Base-by-base conservation (phyloP, 2,888 invertebrate genomes). In the Macroteleia sp. region DNA sequence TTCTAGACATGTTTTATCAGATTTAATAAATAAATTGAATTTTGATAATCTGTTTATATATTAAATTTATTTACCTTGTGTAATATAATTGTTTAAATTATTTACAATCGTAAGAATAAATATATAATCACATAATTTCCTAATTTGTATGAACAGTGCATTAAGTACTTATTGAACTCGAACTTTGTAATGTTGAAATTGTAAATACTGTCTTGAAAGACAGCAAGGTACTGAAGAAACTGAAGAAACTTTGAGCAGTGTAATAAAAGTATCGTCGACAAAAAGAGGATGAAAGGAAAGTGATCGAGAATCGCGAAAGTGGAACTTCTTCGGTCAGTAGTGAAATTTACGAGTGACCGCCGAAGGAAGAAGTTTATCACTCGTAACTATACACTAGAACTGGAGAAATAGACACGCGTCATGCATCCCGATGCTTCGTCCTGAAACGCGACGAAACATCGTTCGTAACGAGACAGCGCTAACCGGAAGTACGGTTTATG, bases 261-360 rank as follows among this genome's bases (percentile, higher is more conserved):
- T 14, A 61, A 75, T 67, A 67, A 54, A 61, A 67, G 41, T 32
- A 28, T n/a, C 9, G 62, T 32, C 34, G 34, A 42, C 52, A 48
- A 59, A 54, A 71, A 20, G 61, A 67, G 67, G 77, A 69, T 73
- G 62, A 28, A 57, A 77, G 54, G 67, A 77, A 77, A 77, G 77
- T 67, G 67, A 77, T 73, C 50, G 67, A 62, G 52, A 67, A 73
- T 61, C 73, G 73, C 73, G 77, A 77, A 77, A 77, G 77, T 73
- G 73, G 67, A 77, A 77, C 73, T 77, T 57, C 50, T 48, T 67
- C 73, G 73, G 67, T 42, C 56, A 62, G 62, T 67, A 52, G 71
- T 73, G 62, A 77, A 77, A 66, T 73, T 77, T 73, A 77, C 73
- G 73, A 77, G 61, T 71, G 48, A 59, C 59, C 61, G 56, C 36